Conservation (phyloP, 2,888 invertebrate genomes). For the Melieria crassipennis region DNA sequence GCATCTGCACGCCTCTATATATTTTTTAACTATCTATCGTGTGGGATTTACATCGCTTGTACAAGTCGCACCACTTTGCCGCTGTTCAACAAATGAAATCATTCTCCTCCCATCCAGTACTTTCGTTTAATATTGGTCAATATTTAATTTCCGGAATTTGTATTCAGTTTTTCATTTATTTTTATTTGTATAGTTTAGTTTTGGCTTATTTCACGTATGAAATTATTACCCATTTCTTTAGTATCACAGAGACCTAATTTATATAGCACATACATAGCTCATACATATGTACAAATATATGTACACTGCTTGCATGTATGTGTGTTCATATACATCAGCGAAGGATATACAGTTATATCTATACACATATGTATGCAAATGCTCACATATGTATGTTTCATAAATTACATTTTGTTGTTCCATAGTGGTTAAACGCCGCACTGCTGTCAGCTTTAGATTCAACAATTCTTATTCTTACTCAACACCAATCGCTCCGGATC, state of each 20-base stretch:
- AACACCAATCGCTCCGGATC: slow-evolving; percentile 78
- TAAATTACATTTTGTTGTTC: slow-evolving; percentile 10
- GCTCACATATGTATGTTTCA: slow-evolving; percentile 18
- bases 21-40: no score
- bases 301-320: no score
- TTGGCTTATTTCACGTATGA: neutral
- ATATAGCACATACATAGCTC: neutral
- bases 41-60: no score
- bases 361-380: slow-evolving; percentile 8
- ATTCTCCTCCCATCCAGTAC: no score
- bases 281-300: no score
- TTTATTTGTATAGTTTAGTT: no score
- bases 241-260: slow-evolving; percentile 46
- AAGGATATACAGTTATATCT: slow-evolving; percentile 1
- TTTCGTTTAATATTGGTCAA: no score
- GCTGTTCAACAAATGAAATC: no score
- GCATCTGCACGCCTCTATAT: no score
- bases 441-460: slow-evolving; percentile 31
- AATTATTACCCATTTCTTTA: slow-evolving; percentile 30
- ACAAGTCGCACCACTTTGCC: no score
- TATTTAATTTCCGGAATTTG: neutral
- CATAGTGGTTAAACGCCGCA: no score
- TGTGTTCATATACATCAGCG: slow-evolving; percentile 6
- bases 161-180: neutral
- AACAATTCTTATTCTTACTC: slow-evolving; percentile 76